Evolutionary conservation across 1,140 invertebrate genomes (phyloP), one percentile per base, ranked within the genome.

Genomic region (Drosophila takahashii): DNA sequence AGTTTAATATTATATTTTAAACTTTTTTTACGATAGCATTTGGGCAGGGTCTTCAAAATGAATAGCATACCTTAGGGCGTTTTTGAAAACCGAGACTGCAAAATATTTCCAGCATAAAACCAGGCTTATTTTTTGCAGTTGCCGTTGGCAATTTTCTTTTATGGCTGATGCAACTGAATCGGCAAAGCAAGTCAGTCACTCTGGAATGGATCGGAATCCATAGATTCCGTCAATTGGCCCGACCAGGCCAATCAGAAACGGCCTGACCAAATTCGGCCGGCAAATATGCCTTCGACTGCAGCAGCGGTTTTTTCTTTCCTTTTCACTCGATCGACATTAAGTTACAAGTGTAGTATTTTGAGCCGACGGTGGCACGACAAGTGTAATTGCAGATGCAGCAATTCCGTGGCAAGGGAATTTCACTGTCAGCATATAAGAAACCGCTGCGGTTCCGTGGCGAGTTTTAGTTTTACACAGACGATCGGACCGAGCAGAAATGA

Each of bases 301-400:
- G 22, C 11, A 18, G 34, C 41, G 48, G 47, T 75, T 59, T 76
- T 29, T 66, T 34, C 42, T 13, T 44, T 34, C 29, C 34, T 57
- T 34, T 37, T 42, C 32, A 26, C 51, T 29, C 48, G 44, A 41
- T 34, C 45, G 45, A 75, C 60, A 56, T 75, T 75, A 48, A 76
- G 44, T 76, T 76, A 76, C 72, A 76, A 69, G 72, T 76, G 72
- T 76, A 59, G 73, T 76, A 59, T 76, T 72, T 45, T 65, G 58
- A 78, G 58, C 51, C 69, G 60, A 34, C 65, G 34, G 66, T 26
- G 5, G 47, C n/a, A 27, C 51, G 37, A 52, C 62, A 57, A 37
- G 73, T 79, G 81, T 80, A 83, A 87, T 87, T 87, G 83, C 83
- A 87, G 83, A 87, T 83, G 83, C 84, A 87, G 83, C 83, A 77